Base-by-base conservation (phyloP, 2,888 invertebrate genomes). In the Drosophila infuscata region DNA sequence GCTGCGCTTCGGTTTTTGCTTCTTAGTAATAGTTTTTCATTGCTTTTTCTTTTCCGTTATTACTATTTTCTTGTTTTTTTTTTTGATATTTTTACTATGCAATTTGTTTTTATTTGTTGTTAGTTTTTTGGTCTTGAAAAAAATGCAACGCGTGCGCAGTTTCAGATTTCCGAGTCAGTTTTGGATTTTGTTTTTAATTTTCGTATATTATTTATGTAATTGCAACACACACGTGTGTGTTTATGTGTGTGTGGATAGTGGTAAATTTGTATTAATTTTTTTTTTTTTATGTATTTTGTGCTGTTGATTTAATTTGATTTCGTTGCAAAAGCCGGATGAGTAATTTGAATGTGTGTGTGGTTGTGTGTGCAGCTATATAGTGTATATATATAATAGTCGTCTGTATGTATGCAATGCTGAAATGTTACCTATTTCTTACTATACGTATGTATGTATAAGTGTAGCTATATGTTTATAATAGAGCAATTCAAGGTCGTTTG, bases 61-160 rank as follows among this genome's bases (percentile, higher is more conserved):
- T 25, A 25, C 20, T 15, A 25, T 46, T 46, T 46, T 25, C 25
- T 25, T 49, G n/a, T 36, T 60, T 38, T 49, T 41, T 29, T 29
- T 38, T 52, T 36, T 49, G 36, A 20, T 59, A 41, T 32, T 63
- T 75, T 67, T 74, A 64, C 70, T 69, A 63, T 64, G 43, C 7
- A 57, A 69, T 70, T 75, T 70, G 65, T 70, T 69, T 64, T 59
- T 63, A 36, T 67, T 68, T 64, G 52, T 58, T 49, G 51, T 64
- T 51, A 49, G 60, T 76, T 54, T 61, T 63, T 66, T 60, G 61
- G 64, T 65, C 52, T 64, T 67, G 49, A 70, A 74, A 60, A 30
- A 66, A 60, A 46, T 74, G 82, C 73, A 77, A 83, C 83, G 83
- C 83, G 70, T 83, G 83, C 83, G 83, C 83, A 81, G 77, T 76